phyloP scores from a whole-genome alignment of 2,113 vertebrate genomes.

The Lethenteron reissneri region DNA sequence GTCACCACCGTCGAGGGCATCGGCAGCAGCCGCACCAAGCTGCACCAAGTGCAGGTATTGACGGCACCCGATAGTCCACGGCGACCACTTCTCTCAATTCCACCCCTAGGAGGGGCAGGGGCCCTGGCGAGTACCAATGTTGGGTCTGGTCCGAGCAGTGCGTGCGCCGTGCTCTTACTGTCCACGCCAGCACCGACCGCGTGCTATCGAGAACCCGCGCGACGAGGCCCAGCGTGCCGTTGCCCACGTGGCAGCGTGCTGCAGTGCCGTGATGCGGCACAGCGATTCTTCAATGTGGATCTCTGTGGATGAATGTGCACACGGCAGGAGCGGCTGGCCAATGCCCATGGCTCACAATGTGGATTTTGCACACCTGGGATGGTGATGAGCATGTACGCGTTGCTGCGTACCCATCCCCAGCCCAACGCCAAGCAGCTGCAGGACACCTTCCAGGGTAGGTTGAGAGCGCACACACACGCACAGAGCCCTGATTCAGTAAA shows the following conservation, averaged over 20 bases:
- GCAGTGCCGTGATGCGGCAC: no score
- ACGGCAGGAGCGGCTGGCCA: conserved; percentile 57
- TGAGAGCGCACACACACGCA: not conserved
- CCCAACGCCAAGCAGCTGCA: conserved; percentile 49
- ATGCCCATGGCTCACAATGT: conserved; percentile 72
- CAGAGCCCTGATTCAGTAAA: not conserved
- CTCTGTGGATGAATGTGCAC: not conserved
- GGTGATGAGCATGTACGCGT: conserved; percentile 81
- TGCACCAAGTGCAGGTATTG: conserved; percentile 68
- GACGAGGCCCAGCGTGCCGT: no score
- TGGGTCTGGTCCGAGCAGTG: no score
- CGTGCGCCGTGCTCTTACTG: no score
- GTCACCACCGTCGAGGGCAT: conserved; percentile 86
- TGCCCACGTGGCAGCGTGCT: no score
- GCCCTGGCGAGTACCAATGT: no score
- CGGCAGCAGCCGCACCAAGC: conserved; percentile 45
- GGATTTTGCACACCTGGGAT: conserved; percentile 90
- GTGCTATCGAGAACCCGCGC: no score
- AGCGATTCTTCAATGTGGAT: no score
- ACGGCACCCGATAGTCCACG: no score
- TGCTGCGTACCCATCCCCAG: conserved; percentile 43
- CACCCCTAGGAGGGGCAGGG: no score
- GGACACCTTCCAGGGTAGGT: conserved; percentile 63
- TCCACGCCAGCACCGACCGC: no score
- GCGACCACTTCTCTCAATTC: no score